phyloP scores from a whole-genome alignment of 1,140 invertebrate genomes.

The Ostrea denselamellosa region DNA sequence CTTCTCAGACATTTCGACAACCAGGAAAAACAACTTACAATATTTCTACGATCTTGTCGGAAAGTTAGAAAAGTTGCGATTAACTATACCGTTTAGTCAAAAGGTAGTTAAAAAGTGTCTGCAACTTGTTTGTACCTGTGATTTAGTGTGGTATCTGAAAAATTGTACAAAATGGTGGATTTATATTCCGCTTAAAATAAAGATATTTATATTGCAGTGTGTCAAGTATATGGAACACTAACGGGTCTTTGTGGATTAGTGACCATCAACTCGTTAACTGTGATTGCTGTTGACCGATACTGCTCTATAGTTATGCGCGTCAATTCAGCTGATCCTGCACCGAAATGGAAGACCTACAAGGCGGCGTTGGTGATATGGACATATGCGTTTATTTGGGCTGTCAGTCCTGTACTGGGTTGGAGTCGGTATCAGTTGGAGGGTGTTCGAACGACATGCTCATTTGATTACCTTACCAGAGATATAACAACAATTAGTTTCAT shows the following conservation, averaged over 20 bases:
- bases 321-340: neutral
- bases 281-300: conserved; percentile 62
- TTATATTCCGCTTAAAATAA: neutral
- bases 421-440: conserved; percentile 59
- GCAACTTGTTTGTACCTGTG: too few relatives aligned
- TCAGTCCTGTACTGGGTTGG: conserved; percentile 64
- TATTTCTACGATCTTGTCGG: too few relatives aligned
- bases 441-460: conserved; percentile 59
- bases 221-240: conserved; percentile 55
- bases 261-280: conserved; percentile 59
- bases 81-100: too few relatives aligned
- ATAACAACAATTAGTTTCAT: conserved; percentile 51
- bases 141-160: too few relatives aligned
- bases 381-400: conserved; percentile 55
- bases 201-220: conserved; percentile 53
- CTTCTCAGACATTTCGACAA: too few relatives aligned
- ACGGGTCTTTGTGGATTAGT: conserved; percentile 52
- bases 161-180: too few relatives aligned
- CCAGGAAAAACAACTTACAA: too few relatives aligned
- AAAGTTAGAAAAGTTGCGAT: too few relatives aligned
- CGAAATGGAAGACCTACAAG: conserved; percentile 10
- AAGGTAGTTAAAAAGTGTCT: too few relatives aligned
- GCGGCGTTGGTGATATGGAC: conserved; percentile 55
- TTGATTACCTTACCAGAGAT: conserved; percentile 80
- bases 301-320: conserved; percentile 66